A percentile compares a stretch with the other conserved stretches of the same genome.
Conservation (phyloP, 2,113 vertebrate genomes). For the Silurus asotus region DNA sequence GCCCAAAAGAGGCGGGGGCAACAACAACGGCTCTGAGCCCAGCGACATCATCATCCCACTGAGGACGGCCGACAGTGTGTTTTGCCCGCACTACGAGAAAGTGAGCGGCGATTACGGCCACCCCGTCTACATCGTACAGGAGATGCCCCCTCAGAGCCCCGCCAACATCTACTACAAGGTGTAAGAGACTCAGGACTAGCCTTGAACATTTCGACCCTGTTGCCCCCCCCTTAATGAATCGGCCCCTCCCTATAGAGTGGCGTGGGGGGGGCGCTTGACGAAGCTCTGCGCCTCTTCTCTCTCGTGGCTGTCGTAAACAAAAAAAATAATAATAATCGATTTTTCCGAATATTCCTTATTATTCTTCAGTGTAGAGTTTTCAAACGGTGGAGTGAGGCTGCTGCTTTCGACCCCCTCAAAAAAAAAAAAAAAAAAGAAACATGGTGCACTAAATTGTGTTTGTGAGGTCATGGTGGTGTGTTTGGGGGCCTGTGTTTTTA, state of each 20-base stretch:
- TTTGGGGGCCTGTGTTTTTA: slow-evolving; percentile 9
- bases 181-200: slow-evolving; percentile 69
- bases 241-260: not conserved
- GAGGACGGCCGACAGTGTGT: slow-evolving; percentile 98
- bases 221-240: slow-evolving; percentile 46
- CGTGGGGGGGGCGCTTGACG: not conserved
- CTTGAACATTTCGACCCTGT: slow-evolving; percentile 46
- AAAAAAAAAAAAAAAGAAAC: not conserved
- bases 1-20: slow-evolving; percentile 89
- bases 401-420: slow-evolving; percentile 54
- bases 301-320: slow-evolving; percentile 41
- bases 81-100: slow-evolving; percentile 99
- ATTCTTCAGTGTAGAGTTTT: slow-evolving; percentile 47
- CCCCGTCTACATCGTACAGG: slow-evolving; percentile 98
- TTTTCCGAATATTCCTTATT: slow-evolving; percentile 41
- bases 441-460: slow-evolving; percentile 61
- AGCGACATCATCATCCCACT: slow-evolving; percentile 99
- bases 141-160: slow-evolving; percentile 98
- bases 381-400: slow-evolving; percentile 48
- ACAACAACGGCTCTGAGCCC: slow-evolving; percentile 97
- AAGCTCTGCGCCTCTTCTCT: slow-evolving; percentile 37
- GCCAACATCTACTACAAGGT: slow-evolving; percentile 99
- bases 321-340: not conserved
- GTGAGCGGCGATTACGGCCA: slow-evolving; percentile 99
- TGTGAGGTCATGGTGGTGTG: slow-evolving; percentile 6